Evolutionary conservation across 2,797 vertebrate genomes (phyloP).

Genomic region (Tiaroga cobitis): DNA sequence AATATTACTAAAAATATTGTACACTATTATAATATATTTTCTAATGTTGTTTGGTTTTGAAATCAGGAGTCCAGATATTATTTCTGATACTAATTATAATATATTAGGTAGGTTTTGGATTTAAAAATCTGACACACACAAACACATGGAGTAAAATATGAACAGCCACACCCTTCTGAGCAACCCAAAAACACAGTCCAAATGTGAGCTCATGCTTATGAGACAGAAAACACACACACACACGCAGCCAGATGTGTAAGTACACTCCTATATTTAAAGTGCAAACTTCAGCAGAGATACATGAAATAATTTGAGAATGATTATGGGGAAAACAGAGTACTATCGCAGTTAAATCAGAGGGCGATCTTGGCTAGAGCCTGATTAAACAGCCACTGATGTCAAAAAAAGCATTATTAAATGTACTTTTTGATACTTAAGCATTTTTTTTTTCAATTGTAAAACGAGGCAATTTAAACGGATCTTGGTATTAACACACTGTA

Average conservation of each 20-base stretch:
- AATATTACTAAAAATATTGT: not conserved
- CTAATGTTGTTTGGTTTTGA: not conserved
- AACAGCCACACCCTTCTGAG: constrained; percentile 53
- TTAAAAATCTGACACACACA: constrained; percentile 21
- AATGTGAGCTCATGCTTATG: constrained; percentile 60
- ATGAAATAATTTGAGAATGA: not conserved
- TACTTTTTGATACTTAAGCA: not conserved
- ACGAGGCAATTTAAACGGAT: not conserved
- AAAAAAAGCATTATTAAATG: not conserved
- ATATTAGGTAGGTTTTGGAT: not conserved
- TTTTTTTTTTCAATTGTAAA: not conserved
- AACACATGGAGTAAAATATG: constrained; percentile 23
- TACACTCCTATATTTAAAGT: constrained; percentile 30
- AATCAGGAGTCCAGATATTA: not conserved
- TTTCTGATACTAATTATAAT: not conserved
- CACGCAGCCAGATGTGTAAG: not conserved
- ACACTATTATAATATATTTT: not conserved
- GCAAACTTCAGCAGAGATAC: constrained; percentile 23
- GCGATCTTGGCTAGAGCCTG: not conserved
- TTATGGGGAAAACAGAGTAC: not conserved
- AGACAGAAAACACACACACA: constrained; percentile 40
- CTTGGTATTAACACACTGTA: not conserved
- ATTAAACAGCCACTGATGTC: not conserved
- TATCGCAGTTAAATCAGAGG: not conserved
- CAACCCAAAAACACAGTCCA: constrained; percentile 48